These are phyloP conservation scores for Lipotes vexillifer DNA, from an alignment of 2,113 vertebrate genomes.

Conservation along the genomic window DNA sequence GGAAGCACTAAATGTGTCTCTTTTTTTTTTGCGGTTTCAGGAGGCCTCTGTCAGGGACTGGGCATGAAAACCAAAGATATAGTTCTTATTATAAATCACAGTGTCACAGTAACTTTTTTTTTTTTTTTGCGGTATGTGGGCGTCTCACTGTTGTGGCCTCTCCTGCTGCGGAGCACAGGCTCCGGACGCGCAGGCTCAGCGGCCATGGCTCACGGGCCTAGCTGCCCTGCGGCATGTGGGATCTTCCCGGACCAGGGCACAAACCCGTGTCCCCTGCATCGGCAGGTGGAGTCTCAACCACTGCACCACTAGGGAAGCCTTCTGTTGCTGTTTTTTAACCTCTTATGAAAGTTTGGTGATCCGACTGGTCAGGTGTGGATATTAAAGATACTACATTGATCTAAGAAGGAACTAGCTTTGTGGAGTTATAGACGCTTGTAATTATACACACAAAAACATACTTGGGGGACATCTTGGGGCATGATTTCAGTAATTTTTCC, in stretches of 20 bases:
- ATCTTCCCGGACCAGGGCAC: too few relatives aligned
- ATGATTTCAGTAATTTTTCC: constrained; percentile 38
- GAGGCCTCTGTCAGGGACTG: not conserved
- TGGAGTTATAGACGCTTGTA: constrained; percentile 9
- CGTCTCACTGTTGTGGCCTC: too few relatives aligned
- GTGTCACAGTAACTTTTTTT: not conserved
- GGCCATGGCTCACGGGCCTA: too few relatives aligned
- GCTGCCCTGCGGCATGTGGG: too few relatives aligned
- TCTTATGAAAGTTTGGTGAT: constrained; percentile 34
- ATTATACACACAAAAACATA: constrained; percentile 20
- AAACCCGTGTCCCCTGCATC: too few relatives aligned
- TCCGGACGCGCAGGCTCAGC: too few relatives aligned
- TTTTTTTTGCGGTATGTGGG: too few relatives aligned
- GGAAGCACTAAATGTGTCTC: too few relatives aligned
- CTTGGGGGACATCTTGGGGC: constrained; percentile 31
- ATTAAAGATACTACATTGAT: constrained; percentile 32
- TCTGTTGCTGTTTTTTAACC: not conserved
- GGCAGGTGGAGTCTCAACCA: too few relatives aligned
- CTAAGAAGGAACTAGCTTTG: constrained; percentile 32
- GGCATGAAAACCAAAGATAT: not conserved
- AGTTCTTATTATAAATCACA: not conserved
- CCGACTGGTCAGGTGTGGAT: not conserved
- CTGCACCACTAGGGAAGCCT: too few relatives aligned
- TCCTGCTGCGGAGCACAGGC: too few relatives aligned
- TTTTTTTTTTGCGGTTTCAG: too few relatives aligned